phyloP scores from a whole-genome alignment of 2,888 invertebrate genomes.

The Ectemnius cavifrons region DNA sequence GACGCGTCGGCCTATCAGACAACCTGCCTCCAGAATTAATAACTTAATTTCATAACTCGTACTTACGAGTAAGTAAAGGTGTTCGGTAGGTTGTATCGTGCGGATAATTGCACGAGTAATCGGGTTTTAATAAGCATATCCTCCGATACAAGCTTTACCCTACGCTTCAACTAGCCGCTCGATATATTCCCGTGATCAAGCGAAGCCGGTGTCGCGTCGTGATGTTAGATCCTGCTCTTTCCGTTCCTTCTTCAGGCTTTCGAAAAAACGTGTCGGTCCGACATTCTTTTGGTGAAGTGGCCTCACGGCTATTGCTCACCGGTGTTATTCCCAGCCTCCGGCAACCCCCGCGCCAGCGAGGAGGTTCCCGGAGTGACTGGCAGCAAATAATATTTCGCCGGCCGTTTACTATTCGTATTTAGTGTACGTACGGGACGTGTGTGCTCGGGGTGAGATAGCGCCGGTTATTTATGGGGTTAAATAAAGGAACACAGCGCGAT shows the following conservation, averaged over 20 bases:
- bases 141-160: neutral
- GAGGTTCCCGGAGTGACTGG: slow-evolving; percentile 49
- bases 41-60: slow-evolving; percentile 40
- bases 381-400: slow-evolving; percentile 61
- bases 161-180: too few species aligned
- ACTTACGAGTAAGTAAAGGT: too few species aligned
- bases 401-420: slow-evolving; percentile 37
- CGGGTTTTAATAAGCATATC: neutral
- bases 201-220: neutral
- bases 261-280: slow-evolving; percentile 8
- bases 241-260: slow-evolving; percentile 9
- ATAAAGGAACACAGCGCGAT: slow-evolving; percentile 74
- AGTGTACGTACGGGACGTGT: slow-evolving; percentile 21
- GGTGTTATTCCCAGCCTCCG: slow-evolving; percentile 49
- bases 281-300: slow-evolving; percentile 37
- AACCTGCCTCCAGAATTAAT: slow-evolving; percentile 47
- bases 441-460: slow-evolving; percentile 70
- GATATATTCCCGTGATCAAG: neutral
- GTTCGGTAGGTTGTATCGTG: too few species aligned
- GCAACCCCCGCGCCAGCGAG: slow-evolving; percentile 29
- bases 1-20: slow-evolving; percentile 26
- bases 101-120: too few species aligned
- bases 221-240: neutral
- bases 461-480: slow-evolving; percentile 75
- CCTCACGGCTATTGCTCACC: slow-evolving; percentile 38